These are phyloP conservation scores for Tinea semifulvella DNA, from an alignment of 2,888 invertebrate species.

Conservation along the genomic window DNA sequence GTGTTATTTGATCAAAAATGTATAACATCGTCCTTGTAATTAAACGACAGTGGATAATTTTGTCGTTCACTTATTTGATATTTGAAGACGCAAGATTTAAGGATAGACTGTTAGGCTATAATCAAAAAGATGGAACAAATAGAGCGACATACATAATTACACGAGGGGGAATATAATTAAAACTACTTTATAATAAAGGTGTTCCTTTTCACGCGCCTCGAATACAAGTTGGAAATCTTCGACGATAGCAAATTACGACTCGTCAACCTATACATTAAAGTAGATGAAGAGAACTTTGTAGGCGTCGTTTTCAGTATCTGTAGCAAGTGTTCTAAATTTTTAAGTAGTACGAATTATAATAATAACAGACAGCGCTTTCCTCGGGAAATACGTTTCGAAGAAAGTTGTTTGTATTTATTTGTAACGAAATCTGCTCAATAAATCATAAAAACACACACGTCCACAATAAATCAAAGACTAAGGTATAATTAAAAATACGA, in stretches of 20 bases:
- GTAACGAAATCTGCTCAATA: slow-evolving; percentile 24
- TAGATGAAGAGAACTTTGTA: slow-evolving; percentile 7
- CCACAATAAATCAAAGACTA: slow-evolving; percentile 49
- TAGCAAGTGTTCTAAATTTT: slow-evolving; percentile 4
- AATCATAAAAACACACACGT: slow-evolving; percentile 47
- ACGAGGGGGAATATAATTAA: slow-evolving; percentile 46
- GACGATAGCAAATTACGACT: slow-evolving; percentile 10
- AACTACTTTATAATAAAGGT: slow-evolving; percentile 50
- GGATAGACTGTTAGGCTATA: slow-evolving; percentile 32
- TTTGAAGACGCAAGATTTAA: slow-evolving; percentile 34
- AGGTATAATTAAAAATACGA: slow-evolving; percentile 57
- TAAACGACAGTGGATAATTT: slow-evolving; percentile 39
- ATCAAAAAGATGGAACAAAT: slow-evolving; percentile 52
- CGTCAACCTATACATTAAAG: slow-evolving; percentile 4
- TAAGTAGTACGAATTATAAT: background rate
- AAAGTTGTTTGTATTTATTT: slow-evolving; percentile 4
- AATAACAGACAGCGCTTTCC: background rate
- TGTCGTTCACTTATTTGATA: slow-evolving; percentile 31
- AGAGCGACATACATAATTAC: slow-evolving; percentile 60
- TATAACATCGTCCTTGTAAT: slow-evolving; percentile 36
- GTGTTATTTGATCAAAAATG: slow-evolving; percentile 60
- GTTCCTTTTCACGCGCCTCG: slow-evolving; percentile 50
- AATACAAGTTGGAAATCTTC: slow-evolving; percentile 8
- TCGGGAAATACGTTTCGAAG: background rate
- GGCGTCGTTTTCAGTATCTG: background rate